phyloP scores from a whole-genome alignment of 2,797 vertebrate genomes.

The Gymnothorax reevesii region DNA sequence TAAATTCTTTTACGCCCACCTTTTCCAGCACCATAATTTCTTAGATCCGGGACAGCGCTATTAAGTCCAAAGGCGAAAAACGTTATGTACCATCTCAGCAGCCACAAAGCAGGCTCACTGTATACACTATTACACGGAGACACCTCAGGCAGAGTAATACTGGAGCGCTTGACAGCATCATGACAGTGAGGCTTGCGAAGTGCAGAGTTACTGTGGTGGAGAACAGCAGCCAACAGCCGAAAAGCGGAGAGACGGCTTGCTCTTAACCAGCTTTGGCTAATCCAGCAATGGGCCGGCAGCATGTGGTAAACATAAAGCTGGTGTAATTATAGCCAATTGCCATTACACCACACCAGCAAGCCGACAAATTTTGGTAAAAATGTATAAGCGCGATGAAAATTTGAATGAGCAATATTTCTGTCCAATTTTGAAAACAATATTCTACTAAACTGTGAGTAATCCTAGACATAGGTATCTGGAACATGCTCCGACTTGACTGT shows the following conservation, averaged over 20 bases:
- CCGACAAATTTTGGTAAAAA: background rate
- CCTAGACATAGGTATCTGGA: background rate
- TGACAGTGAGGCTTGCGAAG: background rate
- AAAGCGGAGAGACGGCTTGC: background rate
- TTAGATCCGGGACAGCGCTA: background rate
- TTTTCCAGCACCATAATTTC: slow-evolving; percentile 40
- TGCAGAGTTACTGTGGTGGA: background rate
- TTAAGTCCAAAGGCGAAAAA: background rate
- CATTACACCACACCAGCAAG: background rate
- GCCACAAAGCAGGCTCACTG: background rate
- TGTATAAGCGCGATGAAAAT: background rate
- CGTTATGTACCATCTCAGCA: background rate
- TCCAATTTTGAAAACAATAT: background rate
- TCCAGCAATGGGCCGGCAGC: background rate
- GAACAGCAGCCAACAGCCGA: background rate
- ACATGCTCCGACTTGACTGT: background rate
- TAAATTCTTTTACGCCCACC: slow-evolving; percentile 61
- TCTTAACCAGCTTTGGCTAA: background rate
- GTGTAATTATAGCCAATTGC: background rate
- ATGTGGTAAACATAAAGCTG: background rate
- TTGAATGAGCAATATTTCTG: background rate
- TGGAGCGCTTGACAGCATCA: background rate
- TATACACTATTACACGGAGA: background rate
- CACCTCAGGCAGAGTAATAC: background rate
- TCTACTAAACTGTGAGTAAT: background rate